Evolutionary conservation across 2,113 vertebrate species (phyloP), one percentile per base, ranked within the genome.

Genomic region (Malurus cyaneus): DNA sequence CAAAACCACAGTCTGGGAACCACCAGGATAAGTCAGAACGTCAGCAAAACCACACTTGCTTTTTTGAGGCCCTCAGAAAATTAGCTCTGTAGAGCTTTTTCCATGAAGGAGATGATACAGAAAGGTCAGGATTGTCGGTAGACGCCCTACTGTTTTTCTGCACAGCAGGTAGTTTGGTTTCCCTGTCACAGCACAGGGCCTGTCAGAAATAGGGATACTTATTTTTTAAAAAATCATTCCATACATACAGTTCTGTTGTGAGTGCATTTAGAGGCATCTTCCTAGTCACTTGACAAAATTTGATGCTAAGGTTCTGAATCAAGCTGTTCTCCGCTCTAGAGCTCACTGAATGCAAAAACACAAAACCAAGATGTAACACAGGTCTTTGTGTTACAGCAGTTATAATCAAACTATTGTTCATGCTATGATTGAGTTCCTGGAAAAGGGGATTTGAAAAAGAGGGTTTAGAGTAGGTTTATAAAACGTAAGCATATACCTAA

Each of bases 401-500:
- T 89, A 96, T 36, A 97, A 97, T 96, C 82, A 88, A 97, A 86
- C 91, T 92, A 91, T 93, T 97, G 86, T 94, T 96, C 84, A 86
- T 77, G 78, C 29, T 95, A 94, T 93, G 86, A 86, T 56, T 59
- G 19, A 94, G 94, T 95, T 97, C 86, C 69, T 93, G 91, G 94
- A 95, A 97, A 97, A 97, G 95, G 47, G 84, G 95, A 96, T 97
- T 98, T 96, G 80, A 95, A 96, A 97, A 97, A 97, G 94, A 84
- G 77, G 87, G 93, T 96, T 97, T 96, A 94, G 84, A 64, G 56
- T 89, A 86, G 53, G 84, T 95, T 95, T 81, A 56, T 91, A 69
- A 93, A 95, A 91, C 69, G 66, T 67, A 82, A 86, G 59, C 70
- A 94, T 80, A 79, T 61, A 69, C 66, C 47, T 95, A 93, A 94